Evolutionary conservation across 92 coral and sea anemone species (phyloP).

Genomic region (Anthopleura xanthogrammica): DNA sequence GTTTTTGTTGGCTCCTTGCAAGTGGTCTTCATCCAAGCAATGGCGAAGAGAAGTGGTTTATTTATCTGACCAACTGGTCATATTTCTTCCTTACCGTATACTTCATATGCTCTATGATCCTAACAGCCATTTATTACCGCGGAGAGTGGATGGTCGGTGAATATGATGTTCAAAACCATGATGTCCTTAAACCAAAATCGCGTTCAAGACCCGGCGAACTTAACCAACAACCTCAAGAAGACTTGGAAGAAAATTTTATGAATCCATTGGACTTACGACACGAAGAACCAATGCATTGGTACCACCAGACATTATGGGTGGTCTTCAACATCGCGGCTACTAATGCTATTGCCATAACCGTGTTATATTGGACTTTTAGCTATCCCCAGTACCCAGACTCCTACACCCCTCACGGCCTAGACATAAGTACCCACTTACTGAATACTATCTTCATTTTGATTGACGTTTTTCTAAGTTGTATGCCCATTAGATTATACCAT

Average conservation of each 20-base stretch:
- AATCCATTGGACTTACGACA: constrained; percentile 70
- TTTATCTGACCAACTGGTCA: constrained; percentile 76
- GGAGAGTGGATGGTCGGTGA: constrained; percentile 82
- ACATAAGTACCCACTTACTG: constrained; percentile 55
- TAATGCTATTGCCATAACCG: constrained; percentile 52
- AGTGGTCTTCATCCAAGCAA: constrained; percentile 61
- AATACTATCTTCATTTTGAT: constrained; percentile 59
- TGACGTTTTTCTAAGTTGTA: constrained; percentile 60
- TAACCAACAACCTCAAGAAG: constrained; percentile 40
- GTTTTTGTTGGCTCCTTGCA: constrained; percentile 51
- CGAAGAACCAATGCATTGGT: constrained; percentile 63
- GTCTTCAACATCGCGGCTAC: constrained; percentile 73
- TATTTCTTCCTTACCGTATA: constrained; percentile 57
- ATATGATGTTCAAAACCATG: constrained; percentile 75
- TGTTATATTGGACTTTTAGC: constrained; percentile 33
- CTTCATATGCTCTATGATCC: constrained; percentile 56
- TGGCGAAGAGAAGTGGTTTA: constrained; percentile 70
- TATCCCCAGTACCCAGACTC: constrained; percentile 30
- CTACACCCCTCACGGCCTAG: constrained; percentile 48
- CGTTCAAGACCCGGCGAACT: constrained; percentile 45
- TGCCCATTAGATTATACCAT: constrained; percentile 78
- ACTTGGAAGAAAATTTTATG: constrained; percentile 32
- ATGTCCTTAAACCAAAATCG: constrained; percentile 37
- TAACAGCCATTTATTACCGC: constrained; percentile 60
- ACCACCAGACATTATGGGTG: constrained; percentile 73